Evolutionary conservation across 2,797 vertebrate genomes (phyloP), one percentile per base, ranked within the genome.

Genomic region (Tapirus indicus): DNA sequence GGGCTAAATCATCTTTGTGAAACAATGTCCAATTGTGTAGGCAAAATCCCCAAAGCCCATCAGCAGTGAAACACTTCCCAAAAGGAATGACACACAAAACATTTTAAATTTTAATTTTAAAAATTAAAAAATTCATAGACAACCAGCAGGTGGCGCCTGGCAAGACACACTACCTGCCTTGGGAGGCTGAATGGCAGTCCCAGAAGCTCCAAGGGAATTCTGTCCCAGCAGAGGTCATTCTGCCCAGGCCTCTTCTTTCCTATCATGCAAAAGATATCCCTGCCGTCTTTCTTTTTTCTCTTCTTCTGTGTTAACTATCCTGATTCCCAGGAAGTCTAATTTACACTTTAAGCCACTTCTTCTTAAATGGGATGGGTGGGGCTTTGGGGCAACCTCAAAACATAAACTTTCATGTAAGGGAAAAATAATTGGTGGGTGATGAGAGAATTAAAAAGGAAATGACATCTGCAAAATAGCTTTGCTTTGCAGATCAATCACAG

Each of bases 121-220:
- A 88, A 75, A 47, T 35, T 41, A n/a, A 16, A 35, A 90, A 96
- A 75, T 78, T 93, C 82, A 66, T 0, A 49, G 75, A 69, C 21
- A 80, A 44, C 97, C 97, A 85, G 95, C 44, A 97, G 97, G 91
- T 96, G 97, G 98, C 95, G 94, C 95, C 52, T 7, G 60, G 56
- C 47, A 54, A 77, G 64, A 35, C 66, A 29, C 49, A 21, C n/a
- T 35, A 41, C 29, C 69, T 52, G 66, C 58, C 35, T 3, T 0
- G 32, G 88, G 54, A 68, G 10, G 54, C 25, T 9, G 82, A 23
- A 41, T 66, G 11, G 29, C 69, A 38, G 56, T 18, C 35, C 7
- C 7, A 3, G 41, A 4, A 1, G 17, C 94, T 69, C 69, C 27
- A 4, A 12, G 2, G 38, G 64, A 88, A 18, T 78, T 88, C 66